phyloP scores from a whole-genome alignment of 2,888 invertebrate species.

The Lithophane leautieri region DNA sequence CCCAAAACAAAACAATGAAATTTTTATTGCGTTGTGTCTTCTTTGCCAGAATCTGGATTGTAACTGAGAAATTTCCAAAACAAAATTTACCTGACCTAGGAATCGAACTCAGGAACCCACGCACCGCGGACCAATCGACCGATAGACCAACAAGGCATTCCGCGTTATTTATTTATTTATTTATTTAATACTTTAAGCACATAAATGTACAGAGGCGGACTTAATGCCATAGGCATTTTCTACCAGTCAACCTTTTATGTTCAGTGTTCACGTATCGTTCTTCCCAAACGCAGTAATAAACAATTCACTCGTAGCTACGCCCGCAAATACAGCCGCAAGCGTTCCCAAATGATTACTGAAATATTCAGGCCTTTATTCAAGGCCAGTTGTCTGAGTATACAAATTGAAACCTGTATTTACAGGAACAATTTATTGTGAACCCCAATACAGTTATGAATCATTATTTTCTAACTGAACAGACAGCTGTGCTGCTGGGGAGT shows the following conservation, averaged over 20 bases:
- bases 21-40: too few relatives aligned
- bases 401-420: constrained; percentile 39
- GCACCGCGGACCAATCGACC: too few relatives aligned
- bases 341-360: constrained; percentile 39
- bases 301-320: not conserved
- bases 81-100: not conserved
- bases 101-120: not conserved
- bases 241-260: too few relatives aligned
- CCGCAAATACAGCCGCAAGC: not conserved
- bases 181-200: too few relatives aligned
- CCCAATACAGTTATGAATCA: too few relatives aligned
- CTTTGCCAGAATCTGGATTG: not conserved
- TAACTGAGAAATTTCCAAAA: not conserved
- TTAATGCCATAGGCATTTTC: too few relatives aligned
- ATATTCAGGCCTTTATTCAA: constrained; percentile 37
- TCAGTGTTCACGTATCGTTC: not conserved
- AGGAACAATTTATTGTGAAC: constrained; percentile 12
- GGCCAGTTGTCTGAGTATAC: not conserved
- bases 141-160: not conserved
- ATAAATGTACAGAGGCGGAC: too few relatives aligned
- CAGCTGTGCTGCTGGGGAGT: too few relatives aligned
- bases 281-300: constrained; percentile 11
- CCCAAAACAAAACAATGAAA: too few relatives aligned
- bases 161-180: too few relatives aligned
- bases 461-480: too few relatives aligned